A percentile compares a stretch with the other conserved stretches of the same genome.
phyloP scores from a whole-genome alignment of 2,797 vertebrate genomes.

The Coracias cyanogaster region DNA sequence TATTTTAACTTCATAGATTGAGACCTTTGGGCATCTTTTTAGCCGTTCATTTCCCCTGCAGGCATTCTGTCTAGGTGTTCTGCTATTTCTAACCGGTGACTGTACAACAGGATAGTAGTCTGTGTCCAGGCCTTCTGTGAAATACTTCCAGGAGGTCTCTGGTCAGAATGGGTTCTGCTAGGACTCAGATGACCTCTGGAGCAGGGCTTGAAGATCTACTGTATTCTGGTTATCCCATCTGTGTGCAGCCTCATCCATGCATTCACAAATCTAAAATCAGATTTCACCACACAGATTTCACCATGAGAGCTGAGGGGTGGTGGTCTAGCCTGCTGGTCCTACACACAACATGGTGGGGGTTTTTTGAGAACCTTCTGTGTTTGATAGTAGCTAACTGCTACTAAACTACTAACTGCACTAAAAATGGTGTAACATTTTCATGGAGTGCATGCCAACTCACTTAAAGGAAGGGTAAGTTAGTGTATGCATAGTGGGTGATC shows the following conservation, averaged over 20 bases:
- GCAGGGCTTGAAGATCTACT: neutral
- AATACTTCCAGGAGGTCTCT: neutral
- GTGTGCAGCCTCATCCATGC: neutral
- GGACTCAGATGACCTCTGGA: neutral
- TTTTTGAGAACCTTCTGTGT: neutral
- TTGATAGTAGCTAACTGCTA: neutral
- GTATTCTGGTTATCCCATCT: neutral
- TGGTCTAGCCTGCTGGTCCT: neutral
- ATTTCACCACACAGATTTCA: neutral
- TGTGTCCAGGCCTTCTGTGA: neutral
- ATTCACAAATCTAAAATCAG: neutral
- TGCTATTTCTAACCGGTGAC: neutral
- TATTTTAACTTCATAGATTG: neutral
- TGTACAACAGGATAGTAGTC: neutral
- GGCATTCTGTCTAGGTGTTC: neutral
- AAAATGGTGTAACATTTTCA: neutral
- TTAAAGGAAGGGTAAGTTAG: neutral
- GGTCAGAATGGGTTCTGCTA: neutral
- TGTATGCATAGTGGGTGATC: neutral
- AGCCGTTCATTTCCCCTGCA: neutral
- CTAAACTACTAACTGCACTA: neutral
- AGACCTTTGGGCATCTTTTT: neutral
- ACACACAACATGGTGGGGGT: accelerated
- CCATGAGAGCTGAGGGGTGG: neutral
- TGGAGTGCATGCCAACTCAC: neutral